Evolutionary conservation across 2,888 invertebrate species (phyloP).

Genomic region (Aelia acuminata): DNA sequence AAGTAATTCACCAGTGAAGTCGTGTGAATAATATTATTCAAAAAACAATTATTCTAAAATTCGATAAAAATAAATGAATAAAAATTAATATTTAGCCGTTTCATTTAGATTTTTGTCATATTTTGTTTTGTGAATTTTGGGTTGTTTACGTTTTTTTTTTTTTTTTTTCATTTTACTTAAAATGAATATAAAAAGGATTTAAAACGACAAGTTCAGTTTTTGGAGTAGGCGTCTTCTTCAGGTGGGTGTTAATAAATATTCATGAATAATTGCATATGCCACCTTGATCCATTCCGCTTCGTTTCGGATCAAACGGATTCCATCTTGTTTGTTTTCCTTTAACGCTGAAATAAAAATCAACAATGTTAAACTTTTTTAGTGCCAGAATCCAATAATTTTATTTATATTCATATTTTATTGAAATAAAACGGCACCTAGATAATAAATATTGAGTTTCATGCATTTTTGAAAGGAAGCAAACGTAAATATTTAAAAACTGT

Average conservation of each 20-base stretch:
- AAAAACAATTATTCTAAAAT: not conserved
- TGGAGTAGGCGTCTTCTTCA: not conserved
- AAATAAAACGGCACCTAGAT: too few species aligned
- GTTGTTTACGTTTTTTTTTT: not conserved
- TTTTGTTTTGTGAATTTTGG: too few species aligned
- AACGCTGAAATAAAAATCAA: not conserved
- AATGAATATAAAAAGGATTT: not conserved
- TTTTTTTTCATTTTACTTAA: not conserved
- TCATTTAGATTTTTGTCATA: too few species aligned
- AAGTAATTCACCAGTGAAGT: not conserved
- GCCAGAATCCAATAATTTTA: too few species aligned
- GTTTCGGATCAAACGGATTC: not conserved
- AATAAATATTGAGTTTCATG: too few species aligned
- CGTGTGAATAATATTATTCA: not conserved
- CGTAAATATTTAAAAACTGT: too few species aligned
- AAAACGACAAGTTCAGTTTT: not conserved
- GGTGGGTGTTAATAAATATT: slow-evolving; percentile 21
- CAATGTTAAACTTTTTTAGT: too few species aligned
- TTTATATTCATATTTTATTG: too few species aligned
- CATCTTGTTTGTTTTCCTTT: not conserved
- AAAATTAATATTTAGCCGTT: too few species aligned
- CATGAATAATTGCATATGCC: slow-evolving; percentile 26
- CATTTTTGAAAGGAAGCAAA: too few species aligned
- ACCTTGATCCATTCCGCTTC: not conserved
- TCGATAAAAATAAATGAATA: not conserved